Base-by-base conservation (phyloP, 2,888 invertebrate genomes). In the Cybosia mesomella region DNA sequence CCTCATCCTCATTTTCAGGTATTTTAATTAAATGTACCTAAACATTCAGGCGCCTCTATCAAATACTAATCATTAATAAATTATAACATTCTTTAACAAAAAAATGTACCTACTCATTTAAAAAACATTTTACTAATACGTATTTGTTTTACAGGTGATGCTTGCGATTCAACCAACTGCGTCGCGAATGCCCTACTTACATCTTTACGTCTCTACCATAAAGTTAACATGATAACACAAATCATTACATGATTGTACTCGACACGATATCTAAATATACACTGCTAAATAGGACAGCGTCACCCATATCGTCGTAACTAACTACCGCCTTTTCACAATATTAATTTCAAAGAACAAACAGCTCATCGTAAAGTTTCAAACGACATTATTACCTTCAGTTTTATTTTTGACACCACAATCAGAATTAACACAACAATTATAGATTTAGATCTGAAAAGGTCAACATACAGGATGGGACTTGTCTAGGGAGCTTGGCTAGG, bases 111-210 rank as follows among this genome's bases (percentile, higher is more conserved):
- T 28, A 28, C 28, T 28, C 5, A 43, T 11, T 24, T 15, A 15
- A n/a, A 28, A 36, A 18, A 8, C 2, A 39, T 22, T 49, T 34
- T 34, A 67, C 28, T 62, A 62, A 62, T 2, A 49, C 28, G 57
- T 67, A 57, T 64, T 68, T 66, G 58, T 68, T 76, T 77, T 70
- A 68, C 79, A 77, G 77, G 68, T 68, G 65, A 28, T 59, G 76
- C 77, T 77, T 28, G 79, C 75, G 79, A 59, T n/a, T 39, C 70
- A 36, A 49, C 63, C 28, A 63, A 55, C 59, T 73, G 76, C 74
- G 34, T 60, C 58, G 72, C 71, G 79, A 79, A 70, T 71, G 58
- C 36, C 24, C 49, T 18, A 64, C 36, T 58, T 49, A 70, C 64
- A 62, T 55, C 55, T n/a, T n/a, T 13, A 43, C 34, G 49, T 62